Conservation (phyloP, 2,797 vertebrate species). For the Peromyscus nudipes region DNA sequence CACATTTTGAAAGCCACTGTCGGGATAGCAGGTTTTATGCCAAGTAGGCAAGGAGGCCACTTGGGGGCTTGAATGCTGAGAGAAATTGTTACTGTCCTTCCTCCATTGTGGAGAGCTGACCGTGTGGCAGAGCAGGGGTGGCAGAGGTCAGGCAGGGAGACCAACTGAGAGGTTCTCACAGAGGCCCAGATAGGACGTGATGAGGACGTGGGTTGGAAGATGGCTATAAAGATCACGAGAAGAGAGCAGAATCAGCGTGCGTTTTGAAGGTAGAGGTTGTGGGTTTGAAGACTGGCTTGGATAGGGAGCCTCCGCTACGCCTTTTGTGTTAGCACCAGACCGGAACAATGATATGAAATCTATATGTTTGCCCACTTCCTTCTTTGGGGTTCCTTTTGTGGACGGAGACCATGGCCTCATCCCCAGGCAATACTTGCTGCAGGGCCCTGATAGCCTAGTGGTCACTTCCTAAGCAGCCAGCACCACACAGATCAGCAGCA, state of each 20-base stretch:
- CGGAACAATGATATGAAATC: neutral
- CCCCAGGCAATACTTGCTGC: neutral
- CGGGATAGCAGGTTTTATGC: neutral
- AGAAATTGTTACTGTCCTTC: neutral
- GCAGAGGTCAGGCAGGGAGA: neutral
- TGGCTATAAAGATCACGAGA: neutral
- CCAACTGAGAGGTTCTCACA: neutral
- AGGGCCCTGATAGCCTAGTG: neutral
- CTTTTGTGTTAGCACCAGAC: neutral
- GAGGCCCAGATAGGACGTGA: neutral
- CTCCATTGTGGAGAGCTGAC: neutral
- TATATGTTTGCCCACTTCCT: neutral
- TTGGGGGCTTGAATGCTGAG: neutral
- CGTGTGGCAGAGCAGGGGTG: neutral
- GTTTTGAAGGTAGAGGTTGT: neutral
- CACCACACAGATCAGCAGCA: neutral
- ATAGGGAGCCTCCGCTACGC: neutral
- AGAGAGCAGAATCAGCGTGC: neutral
- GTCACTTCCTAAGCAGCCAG: neutral
- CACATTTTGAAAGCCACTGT: neutral
- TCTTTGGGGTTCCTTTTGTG: neutral
- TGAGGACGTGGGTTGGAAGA: neutral
- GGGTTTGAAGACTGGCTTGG: neutral
- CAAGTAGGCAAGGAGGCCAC: neutral
- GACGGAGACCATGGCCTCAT: neutral